Percentiles rank a stretch among this genome's conserved stretches.
These are phyloP conservation scores for Lepeophtheirus salmonis DNA, from an alignment of 1,140 invertebrate species.

Conservation along the genomic window DNA sequence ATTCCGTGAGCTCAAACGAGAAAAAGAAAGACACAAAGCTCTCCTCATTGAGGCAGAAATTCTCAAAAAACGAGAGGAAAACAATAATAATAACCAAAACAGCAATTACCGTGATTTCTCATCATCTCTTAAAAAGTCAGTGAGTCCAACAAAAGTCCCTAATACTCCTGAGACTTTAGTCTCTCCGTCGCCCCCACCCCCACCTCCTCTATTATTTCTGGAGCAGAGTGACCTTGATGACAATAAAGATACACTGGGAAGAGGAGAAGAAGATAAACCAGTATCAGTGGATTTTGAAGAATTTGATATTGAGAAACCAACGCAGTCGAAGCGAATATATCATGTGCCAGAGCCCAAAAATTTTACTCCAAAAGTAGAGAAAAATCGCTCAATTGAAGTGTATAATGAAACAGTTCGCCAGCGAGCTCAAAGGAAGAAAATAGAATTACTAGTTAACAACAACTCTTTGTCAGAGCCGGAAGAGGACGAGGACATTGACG, in stretches of 20 bases:
- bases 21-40: conserved; percentile 1
- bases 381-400: conserved; percentile 23
- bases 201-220: neutral
- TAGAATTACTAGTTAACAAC: too few species aligned
- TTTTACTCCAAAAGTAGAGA: conserved; percentile 16
- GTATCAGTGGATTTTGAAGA: conserved; percentile 6
- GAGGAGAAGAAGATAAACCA: too few species aligned
- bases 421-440: neutral
- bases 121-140: neutral
- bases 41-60: conserved; percentile 1
- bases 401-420: conserved; percentile 24
- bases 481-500: neutral
- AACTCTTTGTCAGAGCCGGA: neutral
- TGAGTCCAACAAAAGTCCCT: too few species aligned
- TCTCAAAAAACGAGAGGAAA: neutral
- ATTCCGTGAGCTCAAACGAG: neutral
- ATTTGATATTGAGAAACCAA: neutral
- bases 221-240: too few species aligned
- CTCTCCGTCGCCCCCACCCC: too few species aligned
- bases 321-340: neutral
- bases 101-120: neutral
- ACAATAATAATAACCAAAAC: neutral
- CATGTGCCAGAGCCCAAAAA: conserved; percentile 1
- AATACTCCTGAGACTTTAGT: too few species aligned
- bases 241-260: too few species aligned